Evolutionary conservation across 2,797 vertebrate species (phyloP), one percentile per base, ranked within the genome.

Genomic region (Thamnophis elegans): DNA sequence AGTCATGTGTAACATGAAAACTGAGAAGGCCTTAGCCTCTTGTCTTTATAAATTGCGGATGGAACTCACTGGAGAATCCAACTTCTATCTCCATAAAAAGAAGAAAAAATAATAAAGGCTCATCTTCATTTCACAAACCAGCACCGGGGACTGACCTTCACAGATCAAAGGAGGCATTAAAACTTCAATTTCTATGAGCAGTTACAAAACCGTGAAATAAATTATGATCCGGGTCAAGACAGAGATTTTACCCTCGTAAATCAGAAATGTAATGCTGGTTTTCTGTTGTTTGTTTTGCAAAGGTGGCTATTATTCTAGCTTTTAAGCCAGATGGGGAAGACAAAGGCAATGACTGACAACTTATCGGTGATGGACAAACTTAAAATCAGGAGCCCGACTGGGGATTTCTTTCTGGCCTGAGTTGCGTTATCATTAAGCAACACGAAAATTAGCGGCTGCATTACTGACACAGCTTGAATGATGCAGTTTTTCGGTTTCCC

Each of bases 391-490:
- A 91, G 95, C 96, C 91, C 88, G 90, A 95, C 87, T 92, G 18
- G 91, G 25, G 22, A 10, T 26, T 0, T 91, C 94, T 95, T 32
- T 0, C 90, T 94, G 96, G 96, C 94, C 92, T 58, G 90, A 86
- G 87, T 87, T 4, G 0, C 85, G 47, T 88, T 95, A 91, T 56
- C 5, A 1, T 56, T 93, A 94, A 96, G 92, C n/a, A 93, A 94
- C 55, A 68, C 16, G 85, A 94, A 89, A 95, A 85, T 32, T 96
- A 94, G 95, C 95, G 92, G 94, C 60, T 13, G 94, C 96, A 88
- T 91, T 91, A 93, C 91, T 90, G 97, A 97, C 95, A 94, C 88
- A n/a, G 42, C 95, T 85, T 94, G 95, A 94, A 95, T 94, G 95
- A 93, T 97, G 32, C 65, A 68, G 54, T 55, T 95, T 85, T 94